A percentile compares a stretch with the other conserved stretches of the same genome.
These are phyloP conservation scores for Chlorops oryzae DNA, from an alignment of 1,140 invertebrate species.

Conservation along the genomic window DNA sequence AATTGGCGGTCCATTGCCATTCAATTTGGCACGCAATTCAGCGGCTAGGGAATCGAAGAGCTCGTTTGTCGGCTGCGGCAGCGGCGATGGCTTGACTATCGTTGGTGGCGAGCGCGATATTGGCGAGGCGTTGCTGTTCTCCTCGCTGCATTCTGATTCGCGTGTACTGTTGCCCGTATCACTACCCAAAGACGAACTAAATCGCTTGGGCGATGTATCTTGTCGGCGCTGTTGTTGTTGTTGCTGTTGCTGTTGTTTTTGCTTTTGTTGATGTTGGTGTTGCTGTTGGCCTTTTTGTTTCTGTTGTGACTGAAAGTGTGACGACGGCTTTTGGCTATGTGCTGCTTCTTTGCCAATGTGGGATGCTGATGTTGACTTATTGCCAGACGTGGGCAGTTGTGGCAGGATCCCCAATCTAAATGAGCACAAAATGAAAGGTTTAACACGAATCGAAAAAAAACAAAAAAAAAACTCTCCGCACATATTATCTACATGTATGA, in stretches of 20 bases:
- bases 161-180: slow-evolving; percentile 66
- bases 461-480: too few species aligned
- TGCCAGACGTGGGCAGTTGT: slow-evolving; percentile 21
- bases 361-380: neutral
- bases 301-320: neutral
- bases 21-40: slow-evolving; percentile 79
- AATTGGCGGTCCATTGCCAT: slow-evolving; percentile 68
- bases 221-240: slow-evolving; percentile 45
- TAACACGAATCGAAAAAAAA: too few species aligned
- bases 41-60: slow-evolving; percentile 88
- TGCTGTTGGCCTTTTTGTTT: slow-evolving; percentile 16
- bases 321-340: slow-evolving; percentile 2
- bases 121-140: slow-evolving; percentile 50
- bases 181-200: slow-evolving; percentile 64
- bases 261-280: slow-evolving; percentile 13
- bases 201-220: slow-evolving; percentile 48
- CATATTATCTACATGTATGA: too few species aligned
- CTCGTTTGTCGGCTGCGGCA: slow-evolving; percentile 54
- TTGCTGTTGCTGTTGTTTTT: slow-evolving; percentile 16
- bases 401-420: slow-evolving; percentile 42
- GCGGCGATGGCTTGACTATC: slow-evolving; percentile 15
- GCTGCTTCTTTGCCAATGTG: too few species aligned
- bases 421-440: too few species aligned
- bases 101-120: slow-evolving; percentile 21
- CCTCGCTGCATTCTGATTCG: slow-evolving; percentile 70